Conservation (phyloP, 2,888 invertebrate species). For the Antheraea assamensis region DNA sequence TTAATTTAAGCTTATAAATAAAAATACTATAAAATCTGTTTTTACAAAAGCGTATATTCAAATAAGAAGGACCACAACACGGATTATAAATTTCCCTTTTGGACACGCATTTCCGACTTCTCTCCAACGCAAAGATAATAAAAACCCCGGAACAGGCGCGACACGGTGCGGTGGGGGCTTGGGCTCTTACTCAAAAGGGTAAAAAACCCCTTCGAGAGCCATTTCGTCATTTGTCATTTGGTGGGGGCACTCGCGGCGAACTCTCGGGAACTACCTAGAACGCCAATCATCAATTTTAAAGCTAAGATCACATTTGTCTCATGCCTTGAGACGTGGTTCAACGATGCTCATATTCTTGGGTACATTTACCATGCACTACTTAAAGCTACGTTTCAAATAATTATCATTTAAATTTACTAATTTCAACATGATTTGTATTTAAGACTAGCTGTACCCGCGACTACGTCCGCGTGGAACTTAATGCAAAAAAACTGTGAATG, state of each 20-base stretch:
- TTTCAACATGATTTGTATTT: too few species aligned
- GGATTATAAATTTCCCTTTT: slow-evolving; percentile 14
- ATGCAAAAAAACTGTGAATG: too few species aligned
- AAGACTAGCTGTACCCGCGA: too few species aligned
- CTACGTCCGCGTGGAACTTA: too few species aligned
- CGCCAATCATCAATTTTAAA: slow-evolving; percentile 25
- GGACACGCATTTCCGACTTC: slow-evolving; percentile 21
- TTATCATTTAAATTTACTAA: neutral
- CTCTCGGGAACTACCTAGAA: slow-evolving; percentile 17
- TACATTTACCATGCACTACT: neutral
- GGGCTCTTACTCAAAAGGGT: slow-evolving; percentile 15
- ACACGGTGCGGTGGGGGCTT: neutral
- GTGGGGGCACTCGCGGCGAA: slow-evolving; percentile 13
- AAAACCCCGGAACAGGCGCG: neutral
- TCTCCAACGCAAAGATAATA: slow-evolving; percentile 19
- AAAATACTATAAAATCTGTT: slow-evolving; percentile 9
- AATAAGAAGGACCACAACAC: neutral
- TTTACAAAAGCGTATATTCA: neutral
- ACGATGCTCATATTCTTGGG: neutral
- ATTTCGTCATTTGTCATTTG: slow-evolving; percentile 23
- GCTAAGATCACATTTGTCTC: neutral
- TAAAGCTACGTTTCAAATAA: neutral
- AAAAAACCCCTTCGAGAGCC: slow-evolving; percentile 20
- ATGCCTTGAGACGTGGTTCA: neutral
- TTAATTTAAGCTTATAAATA: neutral